Percentiles rank a stretch among this genome's conserved stretches.
phyloP scores from a whole-genome alignment of 2,113 vertebrate species.

The Oenanthe melanoleuca region DNA sequence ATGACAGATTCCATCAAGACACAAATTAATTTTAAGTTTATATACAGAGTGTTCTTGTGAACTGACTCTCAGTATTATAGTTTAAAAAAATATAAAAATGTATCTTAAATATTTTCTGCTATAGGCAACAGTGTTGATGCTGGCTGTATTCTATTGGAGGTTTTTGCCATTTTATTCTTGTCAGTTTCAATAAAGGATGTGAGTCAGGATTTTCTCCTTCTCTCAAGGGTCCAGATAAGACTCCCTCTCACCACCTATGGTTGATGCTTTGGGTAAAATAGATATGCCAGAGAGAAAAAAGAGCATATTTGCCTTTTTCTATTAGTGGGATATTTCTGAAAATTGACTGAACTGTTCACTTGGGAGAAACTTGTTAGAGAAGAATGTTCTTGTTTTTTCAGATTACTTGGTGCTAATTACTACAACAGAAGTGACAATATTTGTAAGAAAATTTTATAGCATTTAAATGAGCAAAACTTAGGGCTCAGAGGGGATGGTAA shows the following conservation, averaged over 20 bases:
- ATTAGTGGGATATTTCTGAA: not conserved
- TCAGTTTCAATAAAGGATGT: not conserved
- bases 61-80: not conserved
- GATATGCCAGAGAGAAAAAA: not conserved
- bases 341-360: not conserved
- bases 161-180: not conserved
- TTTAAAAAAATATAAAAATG: not conserved
- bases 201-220: not conserved
- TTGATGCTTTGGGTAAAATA: not conserved
- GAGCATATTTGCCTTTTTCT: not conserved
- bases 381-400: not conserved
- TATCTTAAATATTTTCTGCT: not conserved
- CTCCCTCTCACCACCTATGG: not conserved
- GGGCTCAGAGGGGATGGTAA: too few relatives aligned
- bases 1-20: not conserved
- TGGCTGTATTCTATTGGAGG: fast-evolving
- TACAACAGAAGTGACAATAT: not conserved
- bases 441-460: not conserved
- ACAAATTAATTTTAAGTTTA: not conserved
- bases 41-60: not conserved
- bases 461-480: not conserved
- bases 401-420: not conserved
- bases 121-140: not conserved
- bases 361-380: not conserved
- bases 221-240: not conserved